Evolutionary conservation across 2,888 invertebrate genomes (phyloP).

Genomic region (Conchocele bisecta): DNA sequence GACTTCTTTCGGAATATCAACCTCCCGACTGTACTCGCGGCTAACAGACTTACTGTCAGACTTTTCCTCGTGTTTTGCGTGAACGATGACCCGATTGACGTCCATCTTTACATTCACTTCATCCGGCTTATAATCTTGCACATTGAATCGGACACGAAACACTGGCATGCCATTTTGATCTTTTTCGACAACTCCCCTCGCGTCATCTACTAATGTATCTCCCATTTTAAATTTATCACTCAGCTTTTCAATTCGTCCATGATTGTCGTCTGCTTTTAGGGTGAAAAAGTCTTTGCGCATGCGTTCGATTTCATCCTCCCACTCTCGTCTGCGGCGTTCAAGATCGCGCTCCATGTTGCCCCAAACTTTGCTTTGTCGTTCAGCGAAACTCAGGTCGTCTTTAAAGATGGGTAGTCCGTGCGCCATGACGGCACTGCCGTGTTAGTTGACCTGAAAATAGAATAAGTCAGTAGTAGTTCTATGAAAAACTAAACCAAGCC

Average conservation of each 20-base stretch:
- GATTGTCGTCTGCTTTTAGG: slow-evolving; percentile 70
- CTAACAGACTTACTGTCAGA: slow-evolving; percentile 73
- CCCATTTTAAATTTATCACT: slow-evolving; percentile 65
- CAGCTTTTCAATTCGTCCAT: slow-evolving; percentile 60
- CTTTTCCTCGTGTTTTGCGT: slow-evolving; percentile 74
- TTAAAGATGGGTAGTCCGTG: slow-evolving; percentile 79
- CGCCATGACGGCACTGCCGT: slow-evolving; percentile 71
- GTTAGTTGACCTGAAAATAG: no score
- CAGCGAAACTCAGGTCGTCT: slow-evolving; percentile 79
- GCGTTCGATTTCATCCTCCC: slow-evolving; percentile 79
- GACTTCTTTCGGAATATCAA: slow-evolving; percentile 74
- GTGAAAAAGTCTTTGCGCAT: slow-evolving; percentile 82
- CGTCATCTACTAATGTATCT: slow-evolving; percentile 63
- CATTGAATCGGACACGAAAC: slow-evolving; percentile 76
- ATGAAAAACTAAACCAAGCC: no score
- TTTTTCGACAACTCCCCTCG: slow-evolving; percentile 67
- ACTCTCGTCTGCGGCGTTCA: slow-evolving; percentile 76
- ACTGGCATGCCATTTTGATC: slow-evolving; percentile 70
- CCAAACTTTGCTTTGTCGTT: slow-evolving; percentile 79
- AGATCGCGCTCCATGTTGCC: slow-evolving; percentile 78
- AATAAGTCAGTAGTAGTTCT: no score
- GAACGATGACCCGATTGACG: slow-evolving; percentile 72
- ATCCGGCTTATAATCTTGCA: slow-evolving; percentile 75
- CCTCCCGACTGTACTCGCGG: slow-evolving; percentile 75
- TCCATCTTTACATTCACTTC: slow-evolving; percentile 79